Evolutionary conservation across 2,797 vertebrate genomes (phyloP).

Genomic region (Amniataba percoides): DNA sequence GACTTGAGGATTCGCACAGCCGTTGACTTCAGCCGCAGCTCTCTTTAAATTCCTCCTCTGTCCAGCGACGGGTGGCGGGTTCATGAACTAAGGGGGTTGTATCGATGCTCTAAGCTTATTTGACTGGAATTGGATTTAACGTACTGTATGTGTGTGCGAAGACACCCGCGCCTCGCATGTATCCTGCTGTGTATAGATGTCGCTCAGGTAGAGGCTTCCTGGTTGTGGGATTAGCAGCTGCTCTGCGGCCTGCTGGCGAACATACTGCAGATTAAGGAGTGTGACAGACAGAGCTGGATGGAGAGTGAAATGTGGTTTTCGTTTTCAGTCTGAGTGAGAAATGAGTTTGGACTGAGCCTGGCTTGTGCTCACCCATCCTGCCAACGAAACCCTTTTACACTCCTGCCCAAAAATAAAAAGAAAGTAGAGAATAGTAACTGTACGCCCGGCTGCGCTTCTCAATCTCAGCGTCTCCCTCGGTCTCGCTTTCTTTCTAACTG

Average conservation of each 20-base stretch:
- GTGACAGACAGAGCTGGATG: background rate
- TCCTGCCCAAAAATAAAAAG: constrained; percentile 8
- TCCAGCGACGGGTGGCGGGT: background rate
- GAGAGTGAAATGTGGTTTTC: constrained; percentile 33
- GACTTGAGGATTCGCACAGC: background rate
- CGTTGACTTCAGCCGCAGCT: background rate
- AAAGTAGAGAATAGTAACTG: background rate
- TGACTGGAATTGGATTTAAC: background rate
- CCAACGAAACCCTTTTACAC: background rate
- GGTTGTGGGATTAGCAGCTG: constrained; percentile 11
- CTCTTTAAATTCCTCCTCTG: background rate
- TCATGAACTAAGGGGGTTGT: background rate
- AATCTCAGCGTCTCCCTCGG: constrained; percentile 14
- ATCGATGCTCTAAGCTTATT: background rate
- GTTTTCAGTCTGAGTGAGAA: constrained; percentile 20
- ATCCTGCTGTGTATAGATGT: background rate
- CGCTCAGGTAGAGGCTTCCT: background rate
- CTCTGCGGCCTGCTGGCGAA: background rate
- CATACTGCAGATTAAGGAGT: constrained; percentile 12
- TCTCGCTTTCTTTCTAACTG: constrained; percentile 6
- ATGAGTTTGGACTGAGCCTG: constrained; percentile 7
- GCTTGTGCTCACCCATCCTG: background rate
- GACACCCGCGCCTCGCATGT: background rate
- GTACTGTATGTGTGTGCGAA: background rate
- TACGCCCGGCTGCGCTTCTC: background rate